Conservation (phyloP, 2,797 vertebrate species). For the Enteromius anoplus region DNA sequence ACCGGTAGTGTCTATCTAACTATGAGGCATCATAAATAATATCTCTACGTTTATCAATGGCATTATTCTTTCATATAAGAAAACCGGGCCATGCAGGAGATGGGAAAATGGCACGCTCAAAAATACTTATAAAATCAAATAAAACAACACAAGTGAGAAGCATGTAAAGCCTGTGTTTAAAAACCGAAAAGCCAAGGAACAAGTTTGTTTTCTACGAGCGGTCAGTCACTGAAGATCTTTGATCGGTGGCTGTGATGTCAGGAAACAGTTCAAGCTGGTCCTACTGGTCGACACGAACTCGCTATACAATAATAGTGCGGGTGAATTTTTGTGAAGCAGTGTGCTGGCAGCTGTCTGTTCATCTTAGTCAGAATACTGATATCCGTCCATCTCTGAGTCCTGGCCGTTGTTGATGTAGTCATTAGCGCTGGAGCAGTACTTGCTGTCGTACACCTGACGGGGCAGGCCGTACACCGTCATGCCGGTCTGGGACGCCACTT, state of each 20-base stretch:
- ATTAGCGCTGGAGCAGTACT: constrained; percentile 85
- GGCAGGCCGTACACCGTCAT: constrained; percentile 93
- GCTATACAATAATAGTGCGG: constrained; percentile 31
- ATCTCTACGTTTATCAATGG: not conserved
- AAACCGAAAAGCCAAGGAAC: not conserved
- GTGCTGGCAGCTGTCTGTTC: constrained; percentile 11
- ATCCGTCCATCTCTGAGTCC: constrained; percentile 79
- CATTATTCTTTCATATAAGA: constrained; percentile 26
- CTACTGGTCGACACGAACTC: constrained; percentile 32
- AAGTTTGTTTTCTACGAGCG: constrained; percentile 18
- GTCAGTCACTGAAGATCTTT: constrained; percentile 22
- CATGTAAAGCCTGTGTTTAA: constrained; percentile 45
- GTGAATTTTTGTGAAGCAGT: constrained; percentile 35
- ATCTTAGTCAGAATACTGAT: constrained; percentile 84
- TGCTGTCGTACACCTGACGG: constrained; percentile 92
- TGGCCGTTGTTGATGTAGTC: constrained; percentile 74
- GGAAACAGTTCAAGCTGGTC: constrained; percentile 37
- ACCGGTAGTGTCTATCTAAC: not conserved
- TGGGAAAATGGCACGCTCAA: constrained; percentile 33
- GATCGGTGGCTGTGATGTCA: constrained; percentile 19
- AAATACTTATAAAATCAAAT: not conserved
- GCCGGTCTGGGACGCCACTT: constrained; percentile 90
- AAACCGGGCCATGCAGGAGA: constrained; percentile 31
- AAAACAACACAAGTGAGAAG: constrained; percentile 41
- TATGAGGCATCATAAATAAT: constrained; percentile 27